phyloP scores from a whole-genome alignment of 2,113 vertebrate species.

The Pimephales promelas region DNA sequence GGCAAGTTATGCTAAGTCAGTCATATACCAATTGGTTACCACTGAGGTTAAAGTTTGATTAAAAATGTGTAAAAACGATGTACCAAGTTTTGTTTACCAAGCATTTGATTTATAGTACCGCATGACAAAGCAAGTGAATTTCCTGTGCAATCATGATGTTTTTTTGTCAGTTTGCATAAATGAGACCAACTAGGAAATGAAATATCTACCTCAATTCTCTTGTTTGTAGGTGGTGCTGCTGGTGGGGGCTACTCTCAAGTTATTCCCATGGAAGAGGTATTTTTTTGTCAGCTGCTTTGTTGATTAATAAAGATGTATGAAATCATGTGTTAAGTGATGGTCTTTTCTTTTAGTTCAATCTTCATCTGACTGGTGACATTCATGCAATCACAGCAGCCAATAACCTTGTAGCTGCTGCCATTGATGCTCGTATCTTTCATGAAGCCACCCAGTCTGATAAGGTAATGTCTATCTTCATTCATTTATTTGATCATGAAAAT shows the following conservation, averaged over 20 bases:
- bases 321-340: not conserved
- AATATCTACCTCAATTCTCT: conserved; percentile 13
- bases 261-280: conserved; percentile 98
- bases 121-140: not conserved
- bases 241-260: conserved; percentile 98
- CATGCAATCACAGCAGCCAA: conserved; percentile 98
- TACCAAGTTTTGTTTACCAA: not conserved
- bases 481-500: not conserved
- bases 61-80: not conserved
- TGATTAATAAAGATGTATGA: not conserved
- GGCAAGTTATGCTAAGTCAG: conserved; percentile 69
- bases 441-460: conserved; percentile 93
- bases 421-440: conserved; percentile 94
- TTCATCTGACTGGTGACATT: conserved; percentile 97
- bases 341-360: conserved; percentile 86
- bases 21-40: not conserved
- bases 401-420: conserved; percentile 92
- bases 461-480: conserved; percentile 66
- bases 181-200: not conserved
- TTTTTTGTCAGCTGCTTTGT: not conserved
- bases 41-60: not conserved
- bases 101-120: not conserved
- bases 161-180: not conserved
- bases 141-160: not conserved
- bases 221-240: conserved; percentile 90